Percentiles rank a stretch among this genome's conserved stretches.
These are phyloP conservation scores for Hemiprocne comata DNA, from an alignment of 2,113 vertebrate species.

Conservation along the genomic window DNA sequence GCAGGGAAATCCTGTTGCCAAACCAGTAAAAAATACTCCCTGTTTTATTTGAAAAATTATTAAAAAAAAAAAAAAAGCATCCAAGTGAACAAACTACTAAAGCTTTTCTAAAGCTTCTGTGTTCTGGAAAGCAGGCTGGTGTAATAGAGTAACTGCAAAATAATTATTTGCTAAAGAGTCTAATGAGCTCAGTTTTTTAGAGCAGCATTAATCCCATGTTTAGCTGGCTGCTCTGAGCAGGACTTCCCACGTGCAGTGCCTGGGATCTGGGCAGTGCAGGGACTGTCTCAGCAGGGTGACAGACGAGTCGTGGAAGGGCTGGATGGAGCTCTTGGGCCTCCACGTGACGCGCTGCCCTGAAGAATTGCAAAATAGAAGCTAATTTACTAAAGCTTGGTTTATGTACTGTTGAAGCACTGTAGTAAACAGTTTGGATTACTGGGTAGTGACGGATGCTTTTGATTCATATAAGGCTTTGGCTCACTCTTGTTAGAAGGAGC, in stretches of 20 bases:
- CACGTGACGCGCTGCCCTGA: neutral
- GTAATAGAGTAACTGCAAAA: conserved; percentile 34
- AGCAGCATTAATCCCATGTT: conserved; percentile 26
- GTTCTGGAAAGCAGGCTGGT: neutral
- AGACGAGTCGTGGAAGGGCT: neutral
- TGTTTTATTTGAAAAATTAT: neutral
- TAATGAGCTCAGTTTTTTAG: conserved; percentile 41
- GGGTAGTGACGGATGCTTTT: conserved; percentile 5
- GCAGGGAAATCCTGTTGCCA: neutral
- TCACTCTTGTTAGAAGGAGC: neutral
- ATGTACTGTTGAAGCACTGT: neutral
- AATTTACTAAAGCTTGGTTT: neutral
- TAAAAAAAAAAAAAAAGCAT: neutral
- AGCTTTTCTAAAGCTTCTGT: conserved; percentile 6
- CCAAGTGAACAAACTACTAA: neutral
- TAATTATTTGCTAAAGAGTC: conserved; percentile 53
- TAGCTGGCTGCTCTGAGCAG: neutral
- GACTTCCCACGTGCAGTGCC: neutral
- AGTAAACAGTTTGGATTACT: conserved; percentile 41
- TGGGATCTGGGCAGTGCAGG: neutral
- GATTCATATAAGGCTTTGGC: conserved; percentile 12
- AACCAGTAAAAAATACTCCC: neutral
- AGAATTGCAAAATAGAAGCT: neutral
- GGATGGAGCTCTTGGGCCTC: neutral
- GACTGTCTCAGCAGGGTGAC: neutral